These are phyloP conservation scores for Calephelis nemesis DNA, from an alignment of 1,140 invertebrate genomes.

Conservation along the genomic window DNA sequence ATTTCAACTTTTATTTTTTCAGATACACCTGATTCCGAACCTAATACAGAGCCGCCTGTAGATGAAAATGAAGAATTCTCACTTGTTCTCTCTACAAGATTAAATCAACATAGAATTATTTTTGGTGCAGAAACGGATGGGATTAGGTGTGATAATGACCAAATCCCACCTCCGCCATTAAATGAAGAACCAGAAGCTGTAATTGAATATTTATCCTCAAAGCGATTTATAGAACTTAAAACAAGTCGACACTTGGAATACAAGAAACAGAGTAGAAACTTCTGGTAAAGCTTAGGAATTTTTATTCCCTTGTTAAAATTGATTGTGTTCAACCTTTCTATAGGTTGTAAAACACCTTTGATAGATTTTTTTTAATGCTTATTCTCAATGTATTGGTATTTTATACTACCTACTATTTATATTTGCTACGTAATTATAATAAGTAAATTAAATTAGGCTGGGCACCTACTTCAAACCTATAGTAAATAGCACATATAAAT, in stretches of 20 bases:
- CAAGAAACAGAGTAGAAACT: conserved; percentile 78
- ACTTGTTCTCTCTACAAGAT: conserved; percentile 79
- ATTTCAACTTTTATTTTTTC: conserved; percentile 21
- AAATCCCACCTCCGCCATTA: conserved; percentile 44
- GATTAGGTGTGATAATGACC: conserved; percentile 60
- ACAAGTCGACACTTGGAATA: conserved; percentile 80
- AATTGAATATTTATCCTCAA: conserved; percentile 59
- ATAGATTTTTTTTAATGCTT: neutral
- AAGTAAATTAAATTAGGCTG: too few species aligned
- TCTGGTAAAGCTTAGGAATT: conserved; percentile 60
- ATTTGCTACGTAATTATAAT: too few species aligned
- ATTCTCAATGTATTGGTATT: too few species aligned
- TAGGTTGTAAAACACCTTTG: conserved; percentile 15
- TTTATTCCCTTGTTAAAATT: too few species aligned
- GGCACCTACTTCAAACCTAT: too few species aligned
- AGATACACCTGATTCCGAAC: conserved; percentile 53
- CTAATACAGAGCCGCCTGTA: conserved; percentile 73
- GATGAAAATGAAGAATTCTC: conserved; percentile 85
- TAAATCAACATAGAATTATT: conserved; percentile 81
- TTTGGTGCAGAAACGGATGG: conserved; percentile 86
- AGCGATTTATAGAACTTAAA: conserved; percentile 86
- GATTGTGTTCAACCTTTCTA: neutral
- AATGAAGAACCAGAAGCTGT: conserved; percentile 41
- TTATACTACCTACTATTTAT: too few species aligned
- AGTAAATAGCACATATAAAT: too few species aligned